Evolutionary conservation across 2,113 vertebrate species (phyloP), one percentile per base, ranked within the genome.

Genomic region (Dromaius novaehollandiae): DNA sequence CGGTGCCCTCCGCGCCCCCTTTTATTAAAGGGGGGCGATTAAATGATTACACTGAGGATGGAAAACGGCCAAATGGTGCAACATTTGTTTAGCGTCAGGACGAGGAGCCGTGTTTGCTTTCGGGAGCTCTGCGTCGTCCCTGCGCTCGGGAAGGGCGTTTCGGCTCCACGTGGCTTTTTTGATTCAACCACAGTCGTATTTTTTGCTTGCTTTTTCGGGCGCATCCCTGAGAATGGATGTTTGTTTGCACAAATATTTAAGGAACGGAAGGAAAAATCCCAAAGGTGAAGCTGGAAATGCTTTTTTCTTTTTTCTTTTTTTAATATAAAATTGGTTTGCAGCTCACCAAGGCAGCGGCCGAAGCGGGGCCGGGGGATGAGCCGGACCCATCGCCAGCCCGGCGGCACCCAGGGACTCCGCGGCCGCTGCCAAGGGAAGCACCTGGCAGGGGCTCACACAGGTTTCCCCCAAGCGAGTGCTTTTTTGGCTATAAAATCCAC

Each of bases 71-170:
- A 70, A 18, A 9, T 6, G 75, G 87, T 7, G 78, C 60, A 93
- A 90, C 97, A 93, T 97, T 97, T 97, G 97, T 75, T 96, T 66
- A 21, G 74, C n/a, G 82, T 97, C 94, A 96, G 95, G 86, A 64
- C 38, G 46, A 96, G 92, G 40, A 83, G 88, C 60, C 58, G 86
- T 84, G 88, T 86, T 94, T 83, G 64, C 90, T 63, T 83, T 83
- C 22, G 55, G 92, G 82, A 85, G 69, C 79, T 86, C 38, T 38
- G 38, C 38, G 38, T 38, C 38, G 38, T 38, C 38, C 38, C 38
- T 8, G 38, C 38, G 38, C 38, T 38, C 38, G 38, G 38, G 38
- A 38, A 38, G 38, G 8, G 38, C 38, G 38, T 38, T 38, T n/a
- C 60, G 55, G 89, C 17, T 73, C 90, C 82, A 87, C 36, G 1